Evolutionary conservation across 1,140 invertebrate species (phyloP), one percentile per base, ranked within the genome.

Genomic region (Hylaeus anthracinus): DNA sequence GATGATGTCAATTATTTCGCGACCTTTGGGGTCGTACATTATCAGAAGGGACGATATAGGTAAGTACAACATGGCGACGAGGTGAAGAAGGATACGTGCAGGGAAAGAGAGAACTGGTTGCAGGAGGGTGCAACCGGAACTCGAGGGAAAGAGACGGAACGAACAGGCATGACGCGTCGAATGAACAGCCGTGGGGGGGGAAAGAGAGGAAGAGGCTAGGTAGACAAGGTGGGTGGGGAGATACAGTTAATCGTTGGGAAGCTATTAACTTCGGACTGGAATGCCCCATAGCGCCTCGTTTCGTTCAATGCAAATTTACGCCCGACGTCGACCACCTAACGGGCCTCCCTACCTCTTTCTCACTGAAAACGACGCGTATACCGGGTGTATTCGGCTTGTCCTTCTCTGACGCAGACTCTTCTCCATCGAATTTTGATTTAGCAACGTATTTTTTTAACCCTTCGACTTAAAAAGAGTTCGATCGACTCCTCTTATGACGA

Each of bases 221-320:
- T 51, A 72, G 53, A 71, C 70, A 10, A 4, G 65, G 15, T 56
- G 72, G 83, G 72, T 65, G 83, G 86, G 86, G 90, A 86, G 88
- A 89, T 90, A 92, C 91, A 88, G 90, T 93, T 93, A 92, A 93
- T 93, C 92, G 92, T 92, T 92, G 90, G 89, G 81, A 91, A 91
- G 92, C 92, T 93, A 92, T 93, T 93, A 93, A 93, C 91, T 92
- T 90, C 83, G 86, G 85, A 86, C 89, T 91, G 92, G 92, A 93
- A 93, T 93, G 91, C 87, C 86, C 87, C 87, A 87, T 90, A 90
- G 88, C 87, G 86, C 85, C 90, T 91, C 90, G 90, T 91, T 92
- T 90, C 89, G 90, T 90, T 90, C 92, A 90, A 93, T 93, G 90
- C 90, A 91, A 92, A 93, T 92, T 93, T 90, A 91, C 86, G 84